These are phyloP conservation scores for Cantharis nigra DNA, from an alignment of 2,888 invertebrate species.

Conservation along the genomic window DNA sequence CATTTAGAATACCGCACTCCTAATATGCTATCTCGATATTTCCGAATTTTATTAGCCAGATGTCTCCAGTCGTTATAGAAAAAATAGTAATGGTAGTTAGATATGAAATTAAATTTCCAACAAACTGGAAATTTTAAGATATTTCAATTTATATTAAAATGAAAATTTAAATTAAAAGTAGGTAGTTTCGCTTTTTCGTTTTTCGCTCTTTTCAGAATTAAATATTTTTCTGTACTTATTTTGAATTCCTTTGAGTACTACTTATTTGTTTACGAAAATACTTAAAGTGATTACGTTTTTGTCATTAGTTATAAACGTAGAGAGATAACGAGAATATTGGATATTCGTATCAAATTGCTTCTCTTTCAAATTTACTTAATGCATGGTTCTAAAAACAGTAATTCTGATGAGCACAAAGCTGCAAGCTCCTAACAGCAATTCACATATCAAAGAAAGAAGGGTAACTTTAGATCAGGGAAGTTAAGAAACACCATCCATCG, in stretches of 20 bases:
- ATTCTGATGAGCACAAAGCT: conserved; percentile 4
- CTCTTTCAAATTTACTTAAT: not conserved
- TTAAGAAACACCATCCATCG: conserved; percentile 18
- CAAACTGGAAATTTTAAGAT: not conserved
- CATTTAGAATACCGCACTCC: not conserved
- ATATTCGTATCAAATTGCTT: not conserved
- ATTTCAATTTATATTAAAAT: not conserved
- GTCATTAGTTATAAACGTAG: not conserved
- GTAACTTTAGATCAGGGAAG: conserved; percentile 19
- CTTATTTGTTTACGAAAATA: not conserved
- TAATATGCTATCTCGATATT: not conserved
- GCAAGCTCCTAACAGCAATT: conserved; percentile 15
- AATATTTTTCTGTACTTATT: not conserved
- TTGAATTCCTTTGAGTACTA: not conserved
- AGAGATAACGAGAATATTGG: not conserved
- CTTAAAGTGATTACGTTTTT: not conserved
- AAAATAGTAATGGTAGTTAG: not conserved
- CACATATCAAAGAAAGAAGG: conserved; percentile 16
- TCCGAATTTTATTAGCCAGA: not conserved
- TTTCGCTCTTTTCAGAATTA: not conserved
- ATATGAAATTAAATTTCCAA: not conserved
- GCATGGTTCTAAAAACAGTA: not conserved
- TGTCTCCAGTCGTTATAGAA: not conserved
- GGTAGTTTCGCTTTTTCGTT: not conserved
- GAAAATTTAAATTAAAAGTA: not conserved